Evolutionary conservation across 2,888 invertebrate genomes (phyloP).

Genomic region (Plagodis pulveraria): DNA sequence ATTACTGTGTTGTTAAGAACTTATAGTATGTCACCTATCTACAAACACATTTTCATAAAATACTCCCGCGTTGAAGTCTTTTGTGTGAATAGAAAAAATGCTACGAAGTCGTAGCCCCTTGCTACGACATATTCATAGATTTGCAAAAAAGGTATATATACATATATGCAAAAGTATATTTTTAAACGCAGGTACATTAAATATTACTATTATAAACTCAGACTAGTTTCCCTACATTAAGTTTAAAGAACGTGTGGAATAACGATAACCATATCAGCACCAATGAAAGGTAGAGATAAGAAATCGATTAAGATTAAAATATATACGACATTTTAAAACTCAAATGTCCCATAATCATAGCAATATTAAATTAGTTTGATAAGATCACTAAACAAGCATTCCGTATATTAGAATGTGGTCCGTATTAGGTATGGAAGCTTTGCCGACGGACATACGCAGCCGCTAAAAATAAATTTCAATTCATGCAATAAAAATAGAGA

Average conservation of each 20-base stretch:
- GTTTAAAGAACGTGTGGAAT: neutral
- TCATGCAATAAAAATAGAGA: neutral
- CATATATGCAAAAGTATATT: too few relatives aligned
- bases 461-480: neutral
- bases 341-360: conserved; percentile 4
- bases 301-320: conserved; percentile 23
- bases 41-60: neutral
- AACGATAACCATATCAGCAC: conserved; percentile 22
- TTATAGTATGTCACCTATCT: neutral
- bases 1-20: too few relatives aligned
- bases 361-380: conserved; percentile 15
- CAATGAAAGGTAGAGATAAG: conserved; percentile 27
- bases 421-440: neutral
- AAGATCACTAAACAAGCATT: conserved; percentile 3
- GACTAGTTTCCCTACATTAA: conserved; percentile 9
- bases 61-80: conserved; percentile 51
- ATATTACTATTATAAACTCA: conserved; percentile 2
- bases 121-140: neutral
- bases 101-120: conserved; percentile 16
- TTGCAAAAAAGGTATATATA: neutral
- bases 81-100: conserved; percentile 29
- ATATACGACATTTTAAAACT: conserved; percentile 17
- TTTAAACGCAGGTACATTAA: too few relatives aligned
- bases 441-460: conserved; percentile 18
- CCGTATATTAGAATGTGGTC: neutral